Evolutionary conservation across 2,888 invertebrate genomes (phyloP), one percentile per base, ranked within the genome.

Genomic region (Trachelus stipa): DNA sequence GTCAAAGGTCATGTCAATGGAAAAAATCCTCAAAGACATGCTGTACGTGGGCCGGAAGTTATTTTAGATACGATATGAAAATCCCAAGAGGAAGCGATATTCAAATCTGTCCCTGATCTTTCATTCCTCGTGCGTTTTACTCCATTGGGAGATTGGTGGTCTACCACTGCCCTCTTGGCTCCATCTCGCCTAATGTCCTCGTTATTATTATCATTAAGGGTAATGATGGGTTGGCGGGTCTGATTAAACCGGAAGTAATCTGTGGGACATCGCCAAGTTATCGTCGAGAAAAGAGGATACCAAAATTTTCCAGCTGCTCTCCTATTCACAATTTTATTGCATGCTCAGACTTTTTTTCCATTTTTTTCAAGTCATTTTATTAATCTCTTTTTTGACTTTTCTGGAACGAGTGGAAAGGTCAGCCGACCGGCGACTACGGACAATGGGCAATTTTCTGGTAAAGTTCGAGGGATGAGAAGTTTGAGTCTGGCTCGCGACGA

Each of bases 361-460:
- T 40, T 15, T 40, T 40, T 56, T 56, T 9, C 0, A 2, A 23
- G 9, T 56, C 23, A 56, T 56, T 56, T 56, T 56, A 56, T 56
- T 6, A 56, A 23, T 56, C 9, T 2, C 2, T 9, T 56, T 56
- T 56, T 56, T 56, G 2, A 23, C 9, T 56, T 56, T 56, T 56
- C 15, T 0, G 15, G 0, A 40, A 56, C 23, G 56, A 56, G 15
- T 9, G 23, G 23, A 56, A 56, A 23, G 56, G 56, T 56, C 56
- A 23, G 56, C 23, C 56, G 23, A 56, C 56, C 23, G 56, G 71
- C 76, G 78, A 69, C 76, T 77, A 79, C 75, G 83, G 84, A 85
- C 86, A 85, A 85, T 84, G 81, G 83, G 81, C 83, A 84, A 87
- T 86, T 86, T 86, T 79, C 79, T 81, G 76, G 79, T 74, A 79